phyloP scores from a whole-genome alignment of 2,797 vertebrate genomes.

The Pogonophryne albipinna region DNA sequence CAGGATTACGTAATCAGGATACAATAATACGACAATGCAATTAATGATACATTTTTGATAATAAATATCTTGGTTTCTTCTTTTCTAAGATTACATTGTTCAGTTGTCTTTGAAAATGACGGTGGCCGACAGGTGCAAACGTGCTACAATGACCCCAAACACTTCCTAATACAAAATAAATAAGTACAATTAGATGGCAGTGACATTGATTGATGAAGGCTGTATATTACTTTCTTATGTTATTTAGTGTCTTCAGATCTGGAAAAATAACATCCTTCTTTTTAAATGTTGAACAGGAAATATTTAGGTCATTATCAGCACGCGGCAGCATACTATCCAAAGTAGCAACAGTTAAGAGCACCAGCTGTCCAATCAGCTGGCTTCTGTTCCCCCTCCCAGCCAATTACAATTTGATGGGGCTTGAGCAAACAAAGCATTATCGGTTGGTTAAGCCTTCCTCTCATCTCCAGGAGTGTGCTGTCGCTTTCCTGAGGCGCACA shows the following conservation, averaged over 20 bases:
- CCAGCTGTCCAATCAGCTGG: conserved; percentile 87
- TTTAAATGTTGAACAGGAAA: conserved; percentile 7
- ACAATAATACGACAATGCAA: no score
- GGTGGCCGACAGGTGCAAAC: no score
- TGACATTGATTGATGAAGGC: background rate
- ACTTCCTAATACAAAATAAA: no score
- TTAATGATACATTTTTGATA: no score
- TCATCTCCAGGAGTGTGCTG: conserved; percentile 78
- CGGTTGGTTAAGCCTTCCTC: conserved; percentile 87
- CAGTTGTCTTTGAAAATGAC: no score
- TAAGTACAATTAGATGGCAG: background rate
- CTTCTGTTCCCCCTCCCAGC: conserved; percentile 86
- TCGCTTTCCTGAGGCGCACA: conserved; percentile 77
- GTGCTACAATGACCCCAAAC: no score
- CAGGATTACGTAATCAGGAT: no score
- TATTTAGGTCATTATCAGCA: conserved; percentile 12
- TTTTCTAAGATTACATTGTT: no score
- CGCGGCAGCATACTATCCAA: conserved; percentile 78
- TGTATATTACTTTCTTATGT: background rate
- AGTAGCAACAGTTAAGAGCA: conserved; percentile 78
- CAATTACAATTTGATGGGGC: conserved; percentile 93
- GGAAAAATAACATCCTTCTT: background rate
- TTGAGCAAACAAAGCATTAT: conserved; percentile 97
- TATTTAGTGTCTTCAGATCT: background rate
- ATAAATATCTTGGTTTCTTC: no score